Evolutionary conservation across 2,113 vertebrate species (phyloP), one percentile per base, ranked within the genome.

Genomic region (Alethe diademata): DNA sequence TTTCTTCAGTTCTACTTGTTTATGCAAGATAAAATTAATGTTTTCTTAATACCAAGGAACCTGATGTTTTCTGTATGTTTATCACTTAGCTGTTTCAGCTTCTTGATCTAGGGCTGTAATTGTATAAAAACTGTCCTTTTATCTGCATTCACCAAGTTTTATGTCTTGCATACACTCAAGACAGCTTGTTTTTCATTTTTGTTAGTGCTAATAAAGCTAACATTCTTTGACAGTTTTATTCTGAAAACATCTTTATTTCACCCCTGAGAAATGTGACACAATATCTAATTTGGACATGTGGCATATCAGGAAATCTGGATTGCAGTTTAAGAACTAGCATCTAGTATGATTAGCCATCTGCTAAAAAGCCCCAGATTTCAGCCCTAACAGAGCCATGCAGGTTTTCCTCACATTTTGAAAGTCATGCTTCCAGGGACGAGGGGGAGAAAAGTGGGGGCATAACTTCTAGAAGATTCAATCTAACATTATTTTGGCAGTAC

Each of bases 221-320:
- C 12, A 90, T 93, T 54, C 62, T 88, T 74, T 95, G 76, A 64
- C 58, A 89, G 47, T 36, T 83, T 80, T 92, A 65, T 82, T 88
- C 78, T 70, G 47, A 83, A 92, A 93, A 65, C 17, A 54, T 86
- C 45, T 91, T 94, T 91, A 90, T 78, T 90, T 74, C 29, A 42
- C 61, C 43, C 61, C 23, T 38, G 60, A 89, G 82, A 86, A 88
- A 88, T 66, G 20, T 88, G 84, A 95, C 64, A 73, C 35, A 86
- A 17, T 88, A 74, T 53, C 65, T 92, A 76, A 94, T 96, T 72
- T 81, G 25, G 65, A 88, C 51, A 78, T 54, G 15, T 75, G 40
- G 60, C 45, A 66, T 54, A 87, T 78, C 20, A 81, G 23, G 54
- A 94, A 85, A 93, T 66, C 42, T 70, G n/a, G 40, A 78, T 38